A percentile compares a stretch with the other conserved stretches of the same genome.
phyloP scores from a whole-genome alignment of 2,888 invertebrate species.

The Ophion slaviceki region DNA sequence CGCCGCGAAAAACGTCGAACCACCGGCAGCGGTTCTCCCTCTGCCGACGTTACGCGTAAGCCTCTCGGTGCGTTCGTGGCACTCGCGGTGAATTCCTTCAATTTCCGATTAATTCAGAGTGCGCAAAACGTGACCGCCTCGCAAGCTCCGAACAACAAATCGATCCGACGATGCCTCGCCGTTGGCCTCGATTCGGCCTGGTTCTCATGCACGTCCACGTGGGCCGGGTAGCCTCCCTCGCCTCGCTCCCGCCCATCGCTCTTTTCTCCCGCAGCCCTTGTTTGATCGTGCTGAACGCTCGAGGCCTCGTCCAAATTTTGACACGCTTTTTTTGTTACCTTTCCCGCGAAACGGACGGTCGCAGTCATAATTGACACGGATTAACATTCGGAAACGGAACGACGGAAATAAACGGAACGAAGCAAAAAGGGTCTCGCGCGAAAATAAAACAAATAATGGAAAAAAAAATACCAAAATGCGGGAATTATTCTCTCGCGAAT shows the following conservation, averaged over 20 bases:
- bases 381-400: neutral
- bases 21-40: neutral
- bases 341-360: neutral
- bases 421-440: neutral
- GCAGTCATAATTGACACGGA: neutral
- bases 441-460: neutral
- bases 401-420: neutral
- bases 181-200: constrained; percentile 49
- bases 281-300: neutral
- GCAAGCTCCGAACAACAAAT: constrained; percentile 53
- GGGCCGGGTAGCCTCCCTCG: constrained; percentile 26
- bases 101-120: constrained; percentile 42
- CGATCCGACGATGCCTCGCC: constrained; percentile 51
- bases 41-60: neutral
- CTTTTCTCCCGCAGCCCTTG: constrained; percentile 4
- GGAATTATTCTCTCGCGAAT: neutral
- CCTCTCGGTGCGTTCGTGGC: neutral
- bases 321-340: neutral
- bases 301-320: constrained; percentile 3
- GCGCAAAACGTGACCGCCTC: constrained; percentile 46
- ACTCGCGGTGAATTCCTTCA: constrained; percentile 5
- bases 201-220: constrained; percentile 46
- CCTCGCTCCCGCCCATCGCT: neutral
- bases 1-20: too few relatives aligned
- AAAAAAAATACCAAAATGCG: neutral